phyloP scores from a whole-genome alignment of 2,888 invertebrate species.

The Quadroppia sp. region DNA sequence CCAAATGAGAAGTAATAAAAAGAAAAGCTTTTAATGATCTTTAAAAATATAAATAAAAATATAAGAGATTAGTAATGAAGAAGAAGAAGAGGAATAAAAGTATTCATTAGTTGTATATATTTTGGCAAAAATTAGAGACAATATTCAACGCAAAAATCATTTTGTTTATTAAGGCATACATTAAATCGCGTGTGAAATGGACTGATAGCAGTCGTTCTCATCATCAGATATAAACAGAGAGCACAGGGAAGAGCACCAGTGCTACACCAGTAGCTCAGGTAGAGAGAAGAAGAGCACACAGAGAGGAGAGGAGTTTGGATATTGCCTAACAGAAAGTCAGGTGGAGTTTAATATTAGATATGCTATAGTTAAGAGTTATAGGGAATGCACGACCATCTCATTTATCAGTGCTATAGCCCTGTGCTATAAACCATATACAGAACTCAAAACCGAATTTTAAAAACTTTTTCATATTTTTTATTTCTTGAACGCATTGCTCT shows the following conservation, averaged over 20 bases:
- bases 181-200: slow-evolving; percentile 24
- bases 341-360: slow-evolving; percentile 33
- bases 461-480: neutral
- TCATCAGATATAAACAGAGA: neutral
- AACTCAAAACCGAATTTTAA: neutral
- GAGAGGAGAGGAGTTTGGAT: slow-evolving; percentile 4
- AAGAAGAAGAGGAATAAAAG: neutral
- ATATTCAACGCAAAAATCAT: neutral
- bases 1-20: neutral
- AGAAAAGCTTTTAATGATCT: slow-evolving; percentile 2
- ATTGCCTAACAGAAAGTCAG: slow-evolving; percentile 31
- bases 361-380: slow-evolving; percentile 27
- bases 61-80: neutral
- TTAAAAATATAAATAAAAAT: neutral
- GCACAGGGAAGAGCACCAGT: neutral
- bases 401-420: slow-evolving; percentile 20
- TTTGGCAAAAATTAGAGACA: slow-evolving; percentile 10
- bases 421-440: neutral
- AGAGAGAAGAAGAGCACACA: too few species aligned
- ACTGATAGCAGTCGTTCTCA: slow-evolving; percentile 23
- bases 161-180: slow-evolving; percentile 21
- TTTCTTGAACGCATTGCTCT: neutral
- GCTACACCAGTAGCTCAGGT: neutral
- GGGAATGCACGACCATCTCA: slow-evolving; percentile 26
- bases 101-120: slow-evolving; percentile 13